These are phyloP conservation scores for Lophotriccus pileatus DNA, from an alignment of 2,797 vertebrate species.

Conservation along the genomic window DNA sequence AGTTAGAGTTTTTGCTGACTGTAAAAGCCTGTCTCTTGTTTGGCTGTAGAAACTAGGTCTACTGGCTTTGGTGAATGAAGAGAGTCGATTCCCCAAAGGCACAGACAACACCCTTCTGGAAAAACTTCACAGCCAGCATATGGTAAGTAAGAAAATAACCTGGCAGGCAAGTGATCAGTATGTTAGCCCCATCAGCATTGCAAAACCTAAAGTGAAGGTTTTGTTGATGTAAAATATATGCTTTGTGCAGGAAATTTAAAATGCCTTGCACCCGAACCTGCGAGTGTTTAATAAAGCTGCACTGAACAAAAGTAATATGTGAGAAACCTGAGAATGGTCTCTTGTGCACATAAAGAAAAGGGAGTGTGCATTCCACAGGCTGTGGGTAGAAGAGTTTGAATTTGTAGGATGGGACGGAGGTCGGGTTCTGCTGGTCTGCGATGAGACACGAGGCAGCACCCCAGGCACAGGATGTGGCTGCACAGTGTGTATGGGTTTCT, in stretches of 20 bases:
- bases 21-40: slow-evolving; percentile 34
- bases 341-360: neutral
- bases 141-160: slow-evolving; percentile 77
- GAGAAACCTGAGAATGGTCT: neutral
- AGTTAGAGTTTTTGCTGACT: slow-evolving; percentile 18
- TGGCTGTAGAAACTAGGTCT: slow-evolving; percentile 87
- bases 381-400: neutral
- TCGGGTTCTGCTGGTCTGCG: neutral
- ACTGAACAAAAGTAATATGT: neutral
- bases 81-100: slow-evolving; percentile 94
- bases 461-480: slow-evolving; percentile 12
- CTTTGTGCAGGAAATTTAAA: slow-evolving; percentile 34
- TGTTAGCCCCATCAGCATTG: slow-evolving; percentile 48
- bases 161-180: slow-evolving; percentile 57
- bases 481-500: neutral
- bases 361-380: neutral
- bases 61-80: slow-evolving; percentile 92
- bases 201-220: slow-evolving; percentile 42
- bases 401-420: neutral
- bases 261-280: neutral
- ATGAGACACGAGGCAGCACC: neutral
- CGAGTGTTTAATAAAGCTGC: neutral
- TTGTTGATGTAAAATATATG: slow-evolving; percentile 37
- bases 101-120: slow-evolving; percentile 91
- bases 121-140: slow-evolving; percentile 90